Evolutionary conservation across 2,797 vertebrate species (phyloP), one percentile per base, ranked within the genome.

Genomic region (Anabacerthia variegaticeps): DNA sequence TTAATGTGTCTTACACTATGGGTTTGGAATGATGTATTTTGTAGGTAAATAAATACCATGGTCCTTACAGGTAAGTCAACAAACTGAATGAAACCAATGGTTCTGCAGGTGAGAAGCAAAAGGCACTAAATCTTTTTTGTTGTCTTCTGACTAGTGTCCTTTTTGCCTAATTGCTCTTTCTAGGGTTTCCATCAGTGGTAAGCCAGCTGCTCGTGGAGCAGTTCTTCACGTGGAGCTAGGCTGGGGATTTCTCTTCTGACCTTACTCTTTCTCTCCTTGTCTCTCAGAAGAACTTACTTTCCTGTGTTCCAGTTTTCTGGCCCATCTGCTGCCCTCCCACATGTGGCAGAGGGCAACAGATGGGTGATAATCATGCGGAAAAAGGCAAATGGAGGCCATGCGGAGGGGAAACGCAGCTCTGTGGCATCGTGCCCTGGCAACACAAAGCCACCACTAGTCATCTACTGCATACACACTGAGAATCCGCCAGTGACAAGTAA

Each of bases 341-440:
- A 95, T 63, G 11, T 94, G 94, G 93, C 93, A 96, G 88, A 97
- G 96, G 97, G 97, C 97, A 97, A 94, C 97, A 97, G 97, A 97
- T 97, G 97, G 96, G 95, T 90, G 91, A 96, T 96, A 96, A 96
- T 96, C 96, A 96, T 96, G 91, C 81, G 52, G 96, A 96, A 95
- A 96, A 95, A 97, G 93, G 95, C 96, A 97, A 96, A 96, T 97
- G 96, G 95, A 95, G 94, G 94, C 97, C 95, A 96, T 92, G 96
- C 26, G 39, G 95, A 97, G 95, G 91, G 95, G 92, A 96, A 96
- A 97, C 77, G 82, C 96, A 95, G 93, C 88, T 94, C 93, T 41
- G 85, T 97, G 95, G 96, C 96, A 95, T 69, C 5, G 9, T 91
- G 94, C 95, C 95, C 86, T 97, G 94, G 94, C 95, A 97, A 93